These are phyloP conservation scores for Limulus polyphemus DNA, from an alignment of 2,888 invertebrate genomes.

Conservation along the genomic window DNA sequence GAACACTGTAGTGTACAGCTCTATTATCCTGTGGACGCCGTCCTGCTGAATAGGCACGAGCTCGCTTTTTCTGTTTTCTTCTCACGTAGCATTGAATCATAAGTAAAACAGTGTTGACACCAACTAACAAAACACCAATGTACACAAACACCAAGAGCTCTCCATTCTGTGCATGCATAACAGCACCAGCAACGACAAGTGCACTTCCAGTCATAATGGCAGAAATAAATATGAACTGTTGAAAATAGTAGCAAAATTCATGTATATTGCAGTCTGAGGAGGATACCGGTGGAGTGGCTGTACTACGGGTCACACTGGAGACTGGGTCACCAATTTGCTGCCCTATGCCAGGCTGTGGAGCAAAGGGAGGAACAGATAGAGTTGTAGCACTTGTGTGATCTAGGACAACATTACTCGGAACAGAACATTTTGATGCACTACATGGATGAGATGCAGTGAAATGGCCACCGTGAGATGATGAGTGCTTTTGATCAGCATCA, in stretches of 20 bases:
- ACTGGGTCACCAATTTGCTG: too few species aligned
- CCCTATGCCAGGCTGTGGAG: too few species aligned
- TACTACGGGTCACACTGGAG: not conserved
- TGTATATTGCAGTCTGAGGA: slow-evolving; percentile 18
- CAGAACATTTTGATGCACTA: too few species aligned
- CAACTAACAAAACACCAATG: slow-evolving; percentile 20
- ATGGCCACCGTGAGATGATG: too few species aligned
- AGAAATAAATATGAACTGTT: slow-evolving; percentile 18
- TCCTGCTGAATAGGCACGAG: slow-evolving; percentile 12
- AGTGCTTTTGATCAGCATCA: too few species aligned
- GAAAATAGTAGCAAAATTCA: slow-evolving; percentile 21
- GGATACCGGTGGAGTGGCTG: slow-evolving; percentile 12
- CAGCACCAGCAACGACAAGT: slow-evolving; percentile 17
- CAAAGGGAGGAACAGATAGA: too few species aligned
- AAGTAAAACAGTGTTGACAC: slow-evolving; percentile 19
- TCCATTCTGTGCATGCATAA: slow-evolving; percentile 21
- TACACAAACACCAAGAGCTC: slow-evolving; percentile 23
- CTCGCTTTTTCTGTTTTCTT: slow-evolving; percentile 15
- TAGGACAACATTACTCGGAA: too few species aligned
- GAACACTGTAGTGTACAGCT: slow-evolving; percentile 19
- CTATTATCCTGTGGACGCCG: slow-evolving; percentile 5
- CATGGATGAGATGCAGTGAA: too few species aligned
- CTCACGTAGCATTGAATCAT: slow-evolving; percentile 20
- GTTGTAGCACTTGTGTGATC: too few species aligned
- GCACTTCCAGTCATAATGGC: slow-evolving; percentile 20